Evolutionary conservation across 2,113 vertebrate genomes (phyloP).

Genomic region (Catagonus wagneri): DNA sequence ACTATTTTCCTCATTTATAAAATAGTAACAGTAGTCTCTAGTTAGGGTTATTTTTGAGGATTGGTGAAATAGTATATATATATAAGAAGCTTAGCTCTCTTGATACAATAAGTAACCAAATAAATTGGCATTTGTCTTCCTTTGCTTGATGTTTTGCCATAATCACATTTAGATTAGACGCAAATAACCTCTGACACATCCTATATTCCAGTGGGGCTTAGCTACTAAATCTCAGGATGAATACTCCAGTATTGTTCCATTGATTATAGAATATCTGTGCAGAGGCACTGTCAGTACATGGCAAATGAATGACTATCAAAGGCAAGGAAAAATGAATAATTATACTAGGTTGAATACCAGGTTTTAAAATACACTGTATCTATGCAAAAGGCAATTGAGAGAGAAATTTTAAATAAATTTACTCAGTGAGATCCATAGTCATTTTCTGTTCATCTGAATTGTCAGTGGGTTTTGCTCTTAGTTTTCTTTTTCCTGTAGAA

Average conservation of each 20-base stretch:
- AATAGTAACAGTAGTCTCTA: background rate
- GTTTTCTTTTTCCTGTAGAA: constrained; percentile 53
- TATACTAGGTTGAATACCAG: constrained; percentile 17
- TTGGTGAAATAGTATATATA: background rate
- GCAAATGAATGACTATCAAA: background rate
- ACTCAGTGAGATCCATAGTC: background rate
- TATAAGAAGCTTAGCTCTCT: background rate
- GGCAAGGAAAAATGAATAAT: constrained; percentile 23
- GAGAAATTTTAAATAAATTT: background rate
- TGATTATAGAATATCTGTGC: background rate
- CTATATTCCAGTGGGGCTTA: background rate
- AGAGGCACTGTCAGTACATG: background rate
- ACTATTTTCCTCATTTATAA: background rate
- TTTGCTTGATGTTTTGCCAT: background rate
- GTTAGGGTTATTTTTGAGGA: background rate
- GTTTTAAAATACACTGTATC: constrained; percentile 37
- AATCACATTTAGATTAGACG: background rate
- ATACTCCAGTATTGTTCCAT: constrained; percentile 16
- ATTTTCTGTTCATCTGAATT: constrained; percentile 35
- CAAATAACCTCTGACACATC: background rate
- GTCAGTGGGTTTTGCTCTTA: constrained; percentile 5
- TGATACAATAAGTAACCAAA: background rate
- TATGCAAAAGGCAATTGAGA: constrained; percentile 46
- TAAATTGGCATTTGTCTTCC: background rate
- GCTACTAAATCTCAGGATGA: constrained; percentile 14